Conservation (phyloP, 2,888 invertebrate species). For the Parnassius glacialis region DNA sequence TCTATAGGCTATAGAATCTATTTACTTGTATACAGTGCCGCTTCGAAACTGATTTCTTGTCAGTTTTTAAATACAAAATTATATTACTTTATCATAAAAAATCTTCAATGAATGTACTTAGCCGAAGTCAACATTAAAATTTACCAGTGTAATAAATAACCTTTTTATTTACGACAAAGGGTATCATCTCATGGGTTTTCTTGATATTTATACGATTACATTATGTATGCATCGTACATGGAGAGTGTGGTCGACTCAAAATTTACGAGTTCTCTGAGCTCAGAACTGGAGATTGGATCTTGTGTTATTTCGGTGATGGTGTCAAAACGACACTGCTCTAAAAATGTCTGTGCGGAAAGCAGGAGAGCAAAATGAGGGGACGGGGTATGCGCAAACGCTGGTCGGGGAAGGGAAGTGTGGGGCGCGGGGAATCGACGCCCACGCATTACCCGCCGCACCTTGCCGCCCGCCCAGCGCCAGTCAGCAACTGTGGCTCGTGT, state of each 20-base stretch:
- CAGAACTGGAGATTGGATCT: slow-evolving; percentile 61
- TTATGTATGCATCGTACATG: slow-evolving; percentile 20
- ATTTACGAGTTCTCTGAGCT: slow-evolving; percentile 56
- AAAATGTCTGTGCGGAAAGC: slow-evolving; percentile 65
- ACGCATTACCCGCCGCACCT: slow-evolving; percentile 73
- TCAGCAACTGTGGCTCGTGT: slow-evolving; percentile 80
- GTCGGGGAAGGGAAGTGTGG: slow-evolving; percentile 38
- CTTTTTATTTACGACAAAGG: no score
- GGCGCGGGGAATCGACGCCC: slow-evolving; percentile 52
- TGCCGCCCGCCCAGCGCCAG: slow-evolving; percentile 75
- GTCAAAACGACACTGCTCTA: slow-evolving; percentile 79
- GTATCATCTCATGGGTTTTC: no score
- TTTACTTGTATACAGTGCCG: no score
- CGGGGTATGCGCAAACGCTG: slow-evolving; percentile 35
- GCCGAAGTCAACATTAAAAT: no score
- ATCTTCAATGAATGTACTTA: no score
- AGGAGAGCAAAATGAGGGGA: slow-evolving; percentile 38
- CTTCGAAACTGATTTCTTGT: no score
- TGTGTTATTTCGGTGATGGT: slow-evolving; percentile 78
- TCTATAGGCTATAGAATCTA: no score
- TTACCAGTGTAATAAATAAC: no score
- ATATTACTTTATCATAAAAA: no score
- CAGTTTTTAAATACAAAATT: no score
- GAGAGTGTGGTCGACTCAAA: slow-evolving; percentile 30
- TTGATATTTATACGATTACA: background rate